Base-by-base conservation (phyloP, 2,888 invertebrate species). In the Trichopoda pennipes region DNA sequence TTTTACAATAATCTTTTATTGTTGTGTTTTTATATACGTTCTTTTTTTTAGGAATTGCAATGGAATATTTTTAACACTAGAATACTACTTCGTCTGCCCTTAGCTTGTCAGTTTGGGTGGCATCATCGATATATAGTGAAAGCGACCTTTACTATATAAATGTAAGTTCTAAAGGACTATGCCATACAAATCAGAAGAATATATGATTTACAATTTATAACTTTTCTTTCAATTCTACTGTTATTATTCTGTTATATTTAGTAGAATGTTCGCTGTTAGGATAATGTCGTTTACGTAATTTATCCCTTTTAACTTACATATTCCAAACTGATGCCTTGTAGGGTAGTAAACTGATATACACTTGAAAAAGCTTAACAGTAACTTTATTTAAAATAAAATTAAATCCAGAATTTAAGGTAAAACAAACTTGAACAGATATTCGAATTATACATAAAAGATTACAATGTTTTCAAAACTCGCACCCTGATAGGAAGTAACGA, bases 251-350 rank as follows among this genome's bases (percentile, higher is more conserved):
- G n/a, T 63, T 49, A n/a, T 10, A 1, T 12, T 38, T 56, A 12
- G 49, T 55, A 77, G 63, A 42, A 61, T 61, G 55, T 28, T 49
- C 69, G 60, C 74, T 81, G 82, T 84, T 84, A 83, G 81, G 84
- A 83, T 83, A 84, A 84, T 84, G 84, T 84, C 84, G 84, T 84
- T 84, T 85, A 84, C 84, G 81, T 80, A 77, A 74, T 79, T 76
- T 68, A 78, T 69, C 74, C 78, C 74, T 78, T 78, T 69, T 58
- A 64, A 63, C 69, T 77, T 75, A 72, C 82, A 83, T 84, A 84
- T 84, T 77, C 81, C 78, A 76, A 76, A 58, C 74, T 83, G 56
- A 38, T 60, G 72, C 61, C 47, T 68, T 63, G 55, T 56, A 61
- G 51, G 19, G 32, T 44, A 74, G 51, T 63, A 23, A 56, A 49